These are phyloP conservation scores for Halcyon badia DNA, from an alignment of 2,797 vertebrate genomes.

Conservation along the genomic window DNA sequence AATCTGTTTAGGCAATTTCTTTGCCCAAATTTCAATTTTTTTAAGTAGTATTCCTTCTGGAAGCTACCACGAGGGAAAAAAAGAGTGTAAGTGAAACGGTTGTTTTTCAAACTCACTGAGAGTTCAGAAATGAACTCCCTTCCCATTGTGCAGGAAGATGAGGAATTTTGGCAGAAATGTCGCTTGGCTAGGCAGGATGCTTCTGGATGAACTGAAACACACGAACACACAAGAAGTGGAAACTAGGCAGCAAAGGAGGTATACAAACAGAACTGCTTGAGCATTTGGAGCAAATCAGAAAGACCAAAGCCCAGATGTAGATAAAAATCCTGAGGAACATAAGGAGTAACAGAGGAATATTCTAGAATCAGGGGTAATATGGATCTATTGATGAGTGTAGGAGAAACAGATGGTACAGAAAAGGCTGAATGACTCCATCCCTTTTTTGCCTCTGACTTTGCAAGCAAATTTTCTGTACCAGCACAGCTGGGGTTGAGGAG, in stretches of 20 bases:
- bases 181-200: background rate
- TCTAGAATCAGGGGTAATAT: background rate
- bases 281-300: conserved; percentile 47
- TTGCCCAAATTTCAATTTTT: background rate
- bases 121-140: background rate
- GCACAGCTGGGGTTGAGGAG: background rate
- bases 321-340: background rate
- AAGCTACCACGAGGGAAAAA: background rate
- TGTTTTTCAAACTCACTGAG: background rate
- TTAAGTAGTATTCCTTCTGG: background rate
- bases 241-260: conserved; percentile 12
- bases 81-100: background rate
- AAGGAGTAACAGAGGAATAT: background rate
- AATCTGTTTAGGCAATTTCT: background rate
- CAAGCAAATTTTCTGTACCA: background rate
- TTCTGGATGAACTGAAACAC: conserved; percentile 13
- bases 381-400: background rate
- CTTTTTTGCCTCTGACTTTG: background rate
- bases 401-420: conserved; percentile 40
- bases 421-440: background rate
- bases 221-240: conserved; percentile 42
- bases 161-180: conserved; percentile 24
- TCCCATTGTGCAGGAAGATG: background rate
- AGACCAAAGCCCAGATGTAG: background rate
- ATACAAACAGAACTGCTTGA: conserved; percentile 5